A percentile compares a stretch with the other conserved stretches of the same genome.
Conservation (phyloP, 2,113 vertebrate genomes). For the Pantherophis guttatus region DNA sequence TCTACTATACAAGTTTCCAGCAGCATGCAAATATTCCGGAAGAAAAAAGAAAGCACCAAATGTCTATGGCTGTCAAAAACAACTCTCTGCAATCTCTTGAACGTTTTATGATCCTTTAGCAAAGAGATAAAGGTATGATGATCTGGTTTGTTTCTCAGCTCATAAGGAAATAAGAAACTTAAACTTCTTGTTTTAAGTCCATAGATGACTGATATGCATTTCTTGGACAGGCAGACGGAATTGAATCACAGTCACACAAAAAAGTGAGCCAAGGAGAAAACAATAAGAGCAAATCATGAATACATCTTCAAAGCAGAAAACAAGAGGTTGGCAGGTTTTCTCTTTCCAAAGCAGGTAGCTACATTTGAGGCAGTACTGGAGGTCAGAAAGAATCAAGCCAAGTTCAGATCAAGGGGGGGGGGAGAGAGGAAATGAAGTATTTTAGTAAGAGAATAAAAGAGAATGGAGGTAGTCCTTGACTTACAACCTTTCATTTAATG, state of each 20-base stretch:
- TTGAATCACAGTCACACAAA: background rate
- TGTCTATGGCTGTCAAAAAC: background rate
- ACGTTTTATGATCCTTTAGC: background rate
- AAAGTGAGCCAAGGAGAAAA: background rate
- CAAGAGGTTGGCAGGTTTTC: background rate
- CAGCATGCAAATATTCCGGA: background rate
- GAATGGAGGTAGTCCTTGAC: background rate
- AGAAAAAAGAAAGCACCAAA: background rate
- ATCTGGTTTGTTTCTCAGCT: background rate
- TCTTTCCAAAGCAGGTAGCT: background rate
- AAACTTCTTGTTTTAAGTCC: background rate
- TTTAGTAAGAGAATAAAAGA: background rate
- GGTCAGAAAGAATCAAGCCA: background rate
- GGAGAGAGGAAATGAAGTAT: background rate
- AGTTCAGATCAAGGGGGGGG: background rate
- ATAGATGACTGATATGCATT: background rate
- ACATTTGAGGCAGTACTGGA: background rate
- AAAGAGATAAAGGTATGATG: background rate
- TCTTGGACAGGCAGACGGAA: background rate
- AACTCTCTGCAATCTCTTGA: background rate
- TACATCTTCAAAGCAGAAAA: background rate
- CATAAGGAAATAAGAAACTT: background rate
- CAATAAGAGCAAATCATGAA: background rate
- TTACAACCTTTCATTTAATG: too few relatives aligned
- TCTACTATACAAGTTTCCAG: background rate